Conservation (phyloP, 2,797 vertebrate species). For the Pelochelys cantorii region DNA sequence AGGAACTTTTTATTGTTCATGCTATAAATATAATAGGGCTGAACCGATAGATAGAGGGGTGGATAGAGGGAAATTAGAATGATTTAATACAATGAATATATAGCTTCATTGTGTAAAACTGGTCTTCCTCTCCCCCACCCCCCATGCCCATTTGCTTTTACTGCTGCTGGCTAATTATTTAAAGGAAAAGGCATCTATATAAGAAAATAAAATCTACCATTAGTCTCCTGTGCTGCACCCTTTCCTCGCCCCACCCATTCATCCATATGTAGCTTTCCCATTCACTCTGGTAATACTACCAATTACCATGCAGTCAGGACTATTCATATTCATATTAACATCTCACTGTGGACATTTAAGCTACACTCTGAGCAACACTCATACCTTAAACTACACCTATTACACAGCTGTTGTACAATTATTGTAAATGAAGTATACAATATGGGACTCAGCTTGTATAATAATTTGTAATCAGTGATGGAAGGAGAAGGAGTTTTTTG, state of each 20-base stretch:
- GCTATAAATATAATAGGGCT: slow-evolving; percentile 45
- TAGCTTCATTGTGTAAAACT: slow-evolving; percentile 52
- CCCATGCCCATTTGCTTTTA: slow-evolving; percentile 36
- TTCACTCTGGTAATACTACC: slow-evolving; percentile 83
- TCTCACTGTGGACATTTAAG: slow-evolving; percentile 84
- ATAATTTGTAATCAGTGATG: slow-evolving; percentile 73
- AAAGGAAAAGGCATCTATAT: slow-evolving; percentile 69
- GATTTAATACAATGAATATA: slow-evolving; percentile 48
- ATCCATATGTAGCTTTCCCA: slow-evolving; percentile 84
- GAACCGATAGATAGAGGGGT: slow-evolving; percentile 50
- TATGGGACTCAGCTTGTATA: slow-evolving; percentile 69
- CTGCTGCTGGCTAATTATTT: slow-evolving; percentile 71
- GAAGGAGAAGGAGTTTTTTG: slow-evolving; percentile 46
- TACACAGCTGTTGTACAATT: slow-evolving; percentile 85
- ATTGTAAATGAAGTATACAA: slow-evolving; percentile 79
- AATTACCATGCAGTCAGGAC: slow-evolving; percentile 85
- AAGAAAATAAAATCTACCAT: slow-evolving; percentile 77
- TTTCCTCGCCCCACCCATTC: slow-evolving; percentile 78
- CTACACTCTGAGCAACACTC: slow-evolving; percentile 81
- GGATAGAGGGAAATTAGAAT: slow-evolving; percentile 46
- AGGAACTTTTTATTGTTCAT: slow-evolving; percentile 15
- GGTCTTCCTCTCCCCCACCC: neutral
- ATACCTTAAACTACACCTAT: slow-evolving; percentile 84
- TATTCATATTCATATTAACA: slow-evolving; percentile 83
- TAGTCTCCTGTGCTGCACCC: slow-evolving; percentile 76